phyloP scores from a whole-genome alignment of 35 echinoderm and acorn worm species.

The Stichopus chloronotus region DNA sequence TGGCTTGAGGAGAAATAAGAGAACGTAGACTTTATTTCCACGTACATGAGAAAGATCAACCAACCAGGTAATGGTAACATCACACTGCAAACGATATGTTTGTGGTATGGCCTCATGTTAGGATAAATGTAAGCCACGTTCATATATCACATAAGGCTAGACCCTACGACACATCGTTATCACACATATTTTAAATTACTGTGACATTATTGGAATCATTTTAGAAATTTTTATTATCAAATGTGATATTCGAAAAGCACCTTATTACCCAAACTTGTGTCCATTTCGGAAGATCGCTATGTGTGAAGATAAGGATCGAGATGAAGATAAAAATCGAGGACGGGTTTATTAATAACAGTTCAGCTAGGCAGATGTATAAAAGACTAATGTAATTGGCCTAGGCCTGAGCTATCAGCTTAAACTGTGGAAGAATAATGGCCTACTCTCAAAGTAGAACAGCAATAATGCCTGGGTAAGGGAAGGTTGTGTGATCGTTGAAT shows the following conservation, averaged over 20 bases:
- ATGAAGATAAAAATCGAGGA: neutral
- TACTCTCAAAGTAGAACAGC: neutral
- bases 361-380: too few relatives aligned
- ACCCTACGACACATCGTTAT: neutral
- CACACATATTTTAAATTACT: neutral
- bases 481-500: neutral
- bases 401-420: neutral
- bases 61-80: too few relatives aligned
- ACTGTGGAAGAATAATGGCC: neutral
- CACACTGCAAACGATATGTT: neutral
- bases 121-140: neutral
- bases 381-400: too few relatives aligned
- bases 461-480: neutral
- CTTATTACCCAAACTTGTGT: neutral
- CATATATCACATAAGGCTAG: neutral
- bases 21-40: neutral
- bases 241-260: neutral
- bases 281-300: neutral
- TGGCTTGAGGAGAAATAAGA: conserved; percentile 3
- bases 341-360: too few relatives aligned
- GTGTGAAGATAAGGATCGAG: neutral
- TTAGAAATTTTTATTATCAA: neutral
- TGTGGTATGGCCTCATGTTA: neutral
- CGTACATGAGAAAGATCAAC: neutral
- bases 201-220: neutral